A percentile compares a stretch with the other conserved stretches of the same genome.
Evolutionary conservation across 2,888 invertebrate genomes (phyloP).

Genomic region (Oasisia sp.): DNA sequence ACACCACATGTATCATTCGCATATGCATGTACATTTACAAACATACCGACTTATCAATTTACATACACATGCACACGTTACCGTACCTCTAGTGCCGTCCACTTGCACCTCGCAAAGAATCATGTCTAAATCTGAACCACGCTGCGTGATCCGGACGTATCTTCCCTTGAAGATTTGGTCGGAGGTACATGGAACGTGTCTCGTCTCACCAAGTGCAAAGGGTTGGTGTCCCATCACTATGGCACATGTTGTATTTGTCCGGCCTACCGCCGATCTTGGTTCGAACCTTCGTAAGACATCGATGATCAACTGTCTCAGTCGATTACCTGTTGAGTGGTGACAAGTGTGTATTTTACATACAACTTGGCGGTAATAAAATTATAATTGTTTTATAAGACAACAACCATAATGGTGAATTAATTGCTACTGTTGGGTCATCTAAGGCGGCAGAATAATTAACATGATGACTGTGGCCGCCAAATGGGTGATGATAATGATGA

Average conservation of each 20-base stretch:
- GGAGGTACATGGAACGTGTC: neutral
- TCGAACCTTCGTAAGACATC: neutral
- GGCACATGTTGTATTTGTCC: neutral
- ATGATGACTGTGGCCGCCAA: too few species aligned
- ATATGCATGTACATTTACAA: neutral
- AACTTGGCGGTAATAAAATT: too few species aligned
- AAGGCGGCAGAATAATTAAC: too few species aligned
- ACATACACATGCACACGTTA: neutral
- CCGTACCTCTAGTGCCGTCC: neutral
- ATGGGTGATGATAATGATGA: too few species aligned
- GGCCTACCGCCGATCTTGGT: neutral
- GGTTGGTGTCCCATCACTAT: neutral
- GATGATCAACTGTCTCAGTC: neutral
- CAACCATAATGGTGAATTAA: too few species aligned
- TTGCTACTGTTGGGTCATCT: too few species aligned
- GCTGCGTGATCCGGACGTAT: neutral
- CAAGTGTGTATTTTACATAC: neutral
- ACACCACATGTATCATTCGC: neutral
- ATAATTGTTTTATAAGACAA: too few species aligned
- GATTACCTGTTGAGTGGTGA: neutral
- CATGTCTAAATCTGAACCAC: neutral
- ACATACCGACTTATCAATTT: neutral
- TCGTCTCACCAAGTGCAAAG: neutral
- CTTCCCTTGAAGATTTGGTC: neutral
- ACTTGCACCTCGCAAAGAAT: conserved; percentile 17